Evolutionary conservation across 2,113 vertebrate species (phyloP).

Genomic region (Todiramphus chloris): DNA sequence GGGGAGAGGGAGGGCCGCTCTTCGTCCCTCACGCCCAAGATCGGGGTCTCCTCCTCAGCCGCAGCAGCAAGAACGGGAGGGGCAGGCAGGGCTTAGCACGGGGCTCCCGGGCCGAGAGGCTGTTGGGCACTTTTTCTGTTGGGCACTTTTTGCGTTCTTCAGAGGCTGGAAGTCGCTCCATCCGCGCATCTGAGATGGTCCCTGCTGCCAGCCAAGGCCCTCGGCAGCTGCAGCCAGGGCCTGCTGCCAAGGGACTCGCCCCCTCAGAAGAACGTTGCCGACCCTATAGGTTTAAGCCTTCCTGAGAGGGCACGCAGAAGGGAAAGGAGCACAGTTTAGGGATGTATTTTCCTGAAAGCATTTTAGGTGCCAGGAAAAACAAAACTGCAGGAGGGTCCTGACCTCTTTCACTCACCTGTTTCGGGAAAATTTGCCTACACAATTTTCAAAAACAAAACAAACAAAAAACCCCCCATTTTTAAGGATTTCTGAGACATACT

Average conservation of each 20-base stretch:
- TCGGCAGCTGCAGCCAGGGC: rapidly evolving
- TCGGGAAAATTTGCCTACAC: neutral
- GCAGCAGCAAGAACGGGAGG: no score
- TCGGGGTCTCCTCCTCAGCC: neutral
- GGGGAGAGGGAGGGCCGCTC: neutral
- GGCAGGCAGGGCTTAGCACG: neutral
- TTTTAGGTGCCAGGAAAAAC: neutral
- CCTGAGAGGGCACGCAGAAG: rapidly evolving
- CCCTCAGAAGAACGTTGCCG: neutral
- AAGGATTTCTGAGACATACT: neutral
- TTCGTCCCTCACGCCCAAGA: neutral
- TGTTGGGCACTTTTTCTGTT: no score
- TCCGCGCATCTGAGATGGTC: rapidly evolving
- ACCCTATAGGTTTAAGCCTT: neutral
- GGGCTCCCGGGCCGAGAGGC: neutral
- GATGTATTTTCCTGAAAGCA: neutral
- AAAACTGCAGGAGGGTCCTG: rapidly evolving
- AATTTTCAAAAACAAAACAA: no score
- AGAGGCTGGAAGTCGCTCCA: rapidly evolving
- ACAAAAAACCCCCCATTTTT: neutral
- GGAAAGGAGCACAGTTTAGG: rapidly evolving
- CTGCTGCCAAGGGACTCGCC: neutral
- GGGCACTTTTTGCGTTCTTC: rapidly evolving
- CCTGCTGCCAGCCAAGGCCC: neutral
- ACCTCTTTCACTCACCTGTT: neutral